Conservation (phyloP, 2,888 invertebrate species). For the Thera obeliscata region DNA sequence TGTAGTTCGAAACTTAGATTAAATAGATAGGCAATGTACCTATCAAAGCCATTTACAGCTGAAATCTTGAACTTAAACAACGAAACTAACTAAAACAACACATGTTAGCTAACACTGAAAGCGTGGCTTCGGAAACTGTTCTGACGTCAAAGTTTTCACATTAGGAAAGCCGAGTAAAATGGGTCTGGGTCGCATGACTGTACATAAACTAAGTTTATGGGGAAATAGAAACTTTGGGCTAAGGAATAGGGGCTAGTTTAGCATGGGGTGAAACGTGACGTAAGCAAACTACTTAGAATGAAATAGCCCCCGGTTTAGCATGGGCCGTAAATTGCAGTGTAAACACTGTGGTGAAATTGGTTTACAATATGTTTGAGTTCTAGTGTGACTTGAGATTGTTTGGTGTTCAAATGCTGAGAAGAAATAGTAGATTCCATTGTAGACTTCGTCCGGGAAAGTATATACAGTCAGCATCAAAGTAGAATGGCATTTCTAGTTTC, state of each 20-base stretch:
- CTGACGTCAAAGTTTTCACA: constrained; percentile 79
- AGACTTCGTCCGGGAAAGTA: too few species aligned
- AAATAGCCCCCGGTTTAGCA: constrained; percentile 58
- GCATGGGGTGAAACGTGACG: constrained; percentile 51
- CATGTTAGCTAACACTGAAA: constrained; percentile 40
- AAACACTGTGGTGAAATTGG: constrained; percentile 37
- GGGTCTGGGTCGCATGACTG: constrained; percentile 69
- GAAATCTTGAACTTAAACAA: constrained; percentile 32
- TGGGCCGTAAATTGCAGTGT: constrained; percentile 50
- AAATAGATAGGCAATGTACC: not conserved
- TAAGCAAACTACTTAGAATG: constrained; percentile 57
- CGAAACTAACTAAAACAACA: constrained; percentile 33
- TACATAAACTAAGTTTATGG: constrained; percentile 41
- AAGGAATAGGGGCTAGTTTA: constrained; percentile 47
- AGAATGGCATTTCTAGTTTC: too few species aligned
- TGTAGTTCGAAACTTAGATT: constrained; percentile 2
- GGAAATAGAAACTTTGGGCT: constrained; percentile 47
- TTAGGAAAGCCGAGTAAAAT: constrained; percentile 64
- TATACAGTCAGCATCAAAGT: too few species aligned
- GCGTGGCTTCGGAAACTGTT: constrained; percentile 43
- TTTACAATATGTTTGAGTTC: constrained; percentile 32
- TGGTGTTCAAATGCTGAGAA: not conserved
- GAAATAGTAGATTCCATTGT: too few species aligned
- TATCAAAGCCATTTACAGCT: constrained; percentile 13
- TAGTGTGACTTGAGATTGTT: not conserved